Base-by-base conservation (phyloP, 2,113 vertebrate species). In the Cephalopterus ornatus region DNA sequence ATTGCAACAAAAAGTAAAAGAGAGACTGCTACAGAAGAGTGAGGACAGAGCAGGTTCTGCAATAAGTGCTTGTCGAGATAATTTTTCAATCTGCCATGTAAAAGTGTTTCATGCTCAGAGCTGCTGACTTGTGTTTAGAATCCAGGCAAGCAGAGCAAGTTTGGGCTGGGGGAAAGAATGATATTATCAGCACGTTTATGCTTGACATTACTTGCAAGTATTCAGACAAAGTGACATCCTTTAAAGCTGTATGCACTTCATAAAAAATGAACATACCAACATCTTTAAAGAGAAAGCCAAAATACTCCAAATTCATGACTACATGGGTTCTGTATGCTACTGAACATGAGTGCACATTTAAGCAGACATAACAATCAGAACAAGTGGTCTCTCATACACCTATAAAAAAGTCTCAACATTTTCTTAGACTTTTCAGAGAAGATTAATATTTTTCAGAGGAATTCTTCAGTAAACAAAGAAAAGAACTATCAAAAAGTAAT, bases 81-180 rank as follows among this genome's bases (percentile, higher is more conserved):
- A 63, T 33, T 76, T 81, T 72, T 39, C 55, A 89, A 14, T 26
- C 94, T 78, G 15, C 47, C 82, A 9, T 11, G 20, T 4, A 12
- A 27, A 11, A 30, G 6, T 2, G 18, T 39, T 79, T 44, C 12
- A 22, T 2, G 9, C 42, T 67, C 49, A 88, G 33, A 82, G 44
- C 32, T 79, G 58, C 20, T 44, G 44, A 46, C 8, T 44, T 67
- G 9, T 19, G n/a, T 59, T 92, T 50, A 19, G 6, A 73, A 75
- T 23, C 49, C 50, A 66, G 41, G 19, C 53, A 68, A 84, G 27
- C 14, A 50, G 53, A 67, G 7, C 2, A 19, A 66, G 28, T 41
- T 39, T 39, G 17, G 27, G 30, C 6, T 14, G 12, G 8, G 3
- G 14, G 32, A 3, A 76, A 35, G 13, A 91, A 70, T 1, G 0